These are phyloP conservation scores for Heterotilapia buettikoferi DNA, from an alignment of 2,113 vertebrate species.

Conservation along the genomic window DNA sequence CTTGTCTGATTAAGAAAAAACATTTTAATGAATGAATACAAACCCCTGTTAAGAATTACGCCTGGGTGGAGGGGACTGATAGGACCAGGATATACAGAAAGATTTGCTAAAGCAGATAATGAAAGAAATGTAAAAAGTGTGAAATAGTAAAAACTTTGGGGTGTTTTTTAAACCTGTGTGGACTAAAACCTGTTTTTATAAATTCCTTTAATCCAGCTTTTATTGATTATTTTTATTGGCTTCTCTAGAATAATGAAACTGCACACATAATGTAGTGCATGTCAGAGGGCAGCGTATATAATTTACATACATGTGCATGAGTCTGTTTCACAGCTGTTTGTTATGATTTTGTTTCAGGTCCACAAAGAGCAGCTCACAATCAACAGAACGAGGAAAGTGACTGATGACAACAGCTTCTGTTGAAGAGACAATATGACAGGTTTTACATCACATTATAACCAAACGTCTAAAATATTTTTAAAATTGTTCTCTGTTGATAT, in stretches of 20 bases:
- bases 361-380: background rate
- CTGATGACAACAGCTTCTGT: background rate
- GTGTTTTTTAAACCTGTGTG: background rate
- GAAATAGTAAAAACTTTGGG: background rate
- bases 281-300: background rate
- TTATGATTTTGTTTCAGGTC: background rate
- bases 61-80: background rate
- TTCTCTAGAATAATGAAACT: background rate
- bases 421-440: background rate
- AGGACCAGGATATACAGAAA: background rate
- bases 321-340: background rate
- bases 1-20: no score
- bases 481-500: background rate
- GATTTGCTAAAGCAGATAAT: background rate
- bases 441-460: background rate
- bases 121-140: background rate
- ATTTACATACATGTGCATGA: background rate
- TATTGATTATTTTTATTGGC: background rate
- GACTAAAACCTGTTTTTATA: background rate
- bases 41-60: background rate
- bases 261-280: background rate
- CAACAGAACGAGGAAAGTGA: background rate
- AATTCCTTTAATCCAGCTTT: background rate
- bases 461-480: accelerated
- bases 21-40: background rate